Conservation (phyloP, 2,888 invertebrate genomes). For the Leptinotarsa tumamoca region DNA sequence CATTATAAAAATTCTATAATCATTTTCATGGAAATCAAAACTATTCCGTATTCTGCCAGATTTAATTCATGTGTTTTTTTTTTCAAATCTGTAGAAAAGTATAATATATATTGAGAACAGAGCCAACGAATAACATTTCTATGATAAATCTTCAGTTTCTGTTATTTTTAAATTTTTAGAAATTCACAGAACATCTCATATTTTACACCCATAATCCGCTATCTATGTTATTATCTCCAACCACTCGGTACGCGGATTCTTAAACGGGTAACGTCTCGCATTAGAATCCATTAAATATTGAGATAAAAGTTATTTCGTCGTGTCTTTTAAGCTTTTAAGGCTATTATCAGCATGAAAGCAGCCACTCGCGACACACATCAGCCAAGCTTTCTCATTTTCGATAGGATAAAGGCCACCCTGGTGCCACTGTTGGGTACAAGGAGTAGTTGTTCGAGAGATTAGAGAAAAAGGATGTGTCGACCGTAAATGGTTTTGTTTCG, state of each 20-base stretch:
- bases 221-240: neutral
- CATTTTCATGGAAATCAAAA: too few species aligned
- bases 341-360: conserved; percentile 7
- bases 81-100: too few species aligned
- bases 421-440: neutral
- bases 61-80: too few species aligned
- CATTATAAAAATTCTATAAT: too few species aligned
- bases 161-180: neutral
- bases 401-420: conserved; percentile 3
- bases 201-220: neutral
- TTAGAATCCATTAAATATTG: conserved; percentile 25
- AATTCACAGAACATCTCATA: neutral
- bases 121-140: too few species aligned
- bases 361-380: conserved; percentile 6
- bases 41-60: too few species aligned
- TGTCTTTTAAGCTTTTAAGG: conserved; percentile 22
- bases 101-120: too few species aligned
- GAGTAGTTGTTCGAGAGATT: too few species aligned
- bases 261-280: conserved; percentile 3
- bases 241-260: conserved; percentile 8
- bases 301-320: conserved; percentile 24
- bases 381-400: conserved; percentile 19
- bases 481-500: too few species aligned
- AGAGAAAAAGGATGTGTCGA: too few species aligned
- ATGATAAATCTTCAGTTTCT: too few species aligned